A percentile compares a stretch with the other conserved stretches of the same genome.
These are phyloP conservation scores for Contarinia nasturtii DNA, from an alignment of 1,140 invertebrate genomes.

Conservation along the genomic window DNA sequence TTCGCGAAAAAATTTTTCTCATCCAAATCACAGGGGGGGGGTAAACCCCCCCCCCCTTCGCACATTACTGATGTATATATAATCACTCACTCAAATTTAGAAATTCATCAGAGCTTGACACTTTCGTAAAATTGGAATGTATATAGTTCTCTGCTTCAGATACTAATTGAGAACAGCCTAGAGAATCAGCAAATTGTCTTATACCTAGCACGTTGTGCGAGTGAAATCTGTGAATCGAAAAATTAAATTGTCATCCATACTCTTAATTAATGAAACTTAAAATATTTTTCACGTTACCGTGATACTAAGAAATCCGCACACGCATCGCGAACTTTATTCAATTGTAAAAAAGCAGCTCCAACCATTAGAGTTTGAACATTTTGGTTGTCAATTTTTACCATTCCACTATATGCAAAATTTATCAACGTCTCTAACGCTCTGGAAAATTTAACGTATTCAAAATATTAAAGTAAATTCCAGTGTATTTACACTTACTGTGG, in stretches of 20 bases:
- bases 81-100: slow-evolving; percentile 23
- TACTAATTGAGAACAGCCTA: slow-evolving; percentile 51
- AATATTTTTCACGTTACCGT: slow-evolving; percentile 24
- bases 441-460: slow-evolving; percentile 9
- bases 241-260: not conserved
- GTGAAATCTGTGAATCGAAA: slow-evolving; percentile 38
- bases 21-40: no score
- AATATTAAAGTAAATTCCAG: slow-evolving; percentile 1
- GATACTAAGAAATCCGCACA: slow-evolving; percentile 67
- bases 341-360: slow-evolving; percentile 71
- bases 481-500: slow-evolving; percentile 34
- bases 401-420: slow-evolving; percentile 75
- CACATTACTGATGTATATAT: no score
- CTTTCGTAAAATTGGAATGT: slow-evolving; percentile 64
- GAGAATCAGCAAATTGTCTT: slow-evolving; percentile 61
- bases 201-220: slow-evolving; percentile 74
- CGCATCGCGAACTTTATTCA: slow-evolving; percentile 62
- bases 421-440: slow-evolving; percentile 68
- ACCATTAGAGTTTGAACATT: slow-evolving; percentile 76
- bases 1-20: no score
- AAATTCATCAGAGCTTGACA: slow-evolving; percentile 63
- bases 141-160: slow-evolving; percentile 65
- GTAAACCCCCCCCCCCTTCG: no score
- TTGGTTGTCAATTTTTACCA: slow-evolving; percentile 51
- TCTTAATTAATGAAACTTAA: not conserved